Base-by-base conservation (phyloP, 2,797 vertebrate species). In the Bradypodion pumilum region DNA sequence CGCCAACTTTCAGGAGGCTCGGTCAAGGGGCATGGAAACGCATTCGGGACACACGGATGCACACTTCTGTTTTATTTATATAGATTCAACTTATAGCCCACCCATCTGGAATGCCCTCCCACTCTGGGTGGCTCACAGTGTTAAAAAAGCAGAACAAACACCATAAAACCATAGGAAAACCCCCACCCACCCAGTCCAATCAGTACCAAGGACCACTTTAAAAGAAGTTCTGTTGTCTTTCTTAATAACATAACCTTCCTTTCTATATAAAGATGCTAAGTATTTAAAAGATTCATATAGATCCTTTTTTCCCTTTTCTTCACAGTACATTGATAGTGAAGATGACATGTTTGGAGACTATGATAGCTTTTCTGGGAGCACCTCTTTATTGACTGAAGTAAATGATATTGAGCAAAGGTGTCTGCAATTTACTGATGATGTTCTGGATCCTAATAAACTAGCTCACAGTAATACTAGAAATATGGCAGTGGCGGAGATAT, bases 291-390 rank as follows among this genome's bases (percentile, higher is more conserved):
- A 3, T 19, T 83, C 27, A 32, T 79, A 44, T 68, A 1, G n/a
- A 6, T 56, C 63, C 4, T 56, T 16, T 56, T 2, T 90, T 82
- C 63, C 3, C 52, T 16, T 56, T 2, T 76, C 73, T 89, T 83
- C 90, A 7, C 93, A 99, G 98, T 94, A 76, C 81, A 95, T 96
- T 3, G 97, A 97, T 5, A 96, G 96, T 1, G 95, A 95, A 13
- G 98, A 98, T 84, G 98, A 99, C 79, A 84, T 99, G 70, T 99
- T 99, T 81, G 97, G 96, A 0, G 97, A 96, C 87, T 97, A 97
- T 63, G 97, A 98, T 91, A 97, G 97, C 90, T 95, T 98, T 88
- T 93, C 91, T 81, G 96, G 94, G 68, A 97, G 97, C 46, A 88
- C 95, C 80, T 98, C 98, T 3, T 86, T 98, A 56, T 85, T 98